Base-by-base conservation (phyloP, 2,113 vertebrate genomes). In the Chiloscyllium plagiosum region DNA sequence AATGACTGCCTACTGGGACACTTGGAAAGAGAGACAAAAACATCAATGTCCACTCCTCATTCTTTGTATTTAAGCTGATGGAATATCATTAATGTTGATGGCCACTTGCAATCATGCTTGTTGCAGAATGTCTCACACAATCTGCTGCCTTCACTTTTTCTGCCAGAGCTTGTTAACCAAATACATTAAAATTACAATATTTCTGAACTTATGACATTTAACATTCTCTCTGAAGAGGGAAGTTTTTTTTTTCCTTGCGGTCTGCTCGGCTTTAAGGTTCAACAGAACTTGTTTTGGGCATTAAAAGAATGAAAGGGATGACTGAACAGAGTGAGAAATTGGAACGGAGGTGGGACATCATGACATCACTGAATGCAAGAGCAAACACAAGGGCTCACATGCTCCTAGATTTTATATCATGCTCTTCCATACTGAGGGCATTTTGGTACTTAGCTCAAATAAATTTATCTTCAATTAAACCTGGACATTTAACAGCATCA, bases 1-100 rank as follows among this genome's bases (percentile, higher is more conserved):
- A 95, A 95, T 95, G 42, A 52, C 72, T 19, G 26, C 13, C 94
- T 52, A 72, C 94, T 76, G 94, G 94, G 94, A 95, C 94, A 72
- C 17, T 29, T 52, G 42, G 47, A n/a, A 47, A 70, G 47, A 13
- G 68, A 70, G 94, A 76, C 69, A 15, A 69, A 42, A 7, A 70
- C 93, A 76, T 95, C 72, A 95, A 76, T 52, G 94, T 17, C 94
- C 94, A 52, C 42, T 95, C 24, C 29, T 47, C 50, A 33, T 47
- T 33, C 69, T 76, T 72, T 52, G 94, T 26, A 76, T 72, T 72
- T 42, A 33, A 72, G 72, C 94, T 76, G 24, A 95, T 95, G 69
- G 69, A 52, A 42, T 52, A 72, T 72, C 42, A 26, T 95, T 72
- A 72, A 29, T 95, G 94, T 29, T 37, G 29, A 95, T 95, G 12